Base-by-base conservation (phyloP, 2,113 vertebrate genomes). In the Notothenia rossii region DNA sequence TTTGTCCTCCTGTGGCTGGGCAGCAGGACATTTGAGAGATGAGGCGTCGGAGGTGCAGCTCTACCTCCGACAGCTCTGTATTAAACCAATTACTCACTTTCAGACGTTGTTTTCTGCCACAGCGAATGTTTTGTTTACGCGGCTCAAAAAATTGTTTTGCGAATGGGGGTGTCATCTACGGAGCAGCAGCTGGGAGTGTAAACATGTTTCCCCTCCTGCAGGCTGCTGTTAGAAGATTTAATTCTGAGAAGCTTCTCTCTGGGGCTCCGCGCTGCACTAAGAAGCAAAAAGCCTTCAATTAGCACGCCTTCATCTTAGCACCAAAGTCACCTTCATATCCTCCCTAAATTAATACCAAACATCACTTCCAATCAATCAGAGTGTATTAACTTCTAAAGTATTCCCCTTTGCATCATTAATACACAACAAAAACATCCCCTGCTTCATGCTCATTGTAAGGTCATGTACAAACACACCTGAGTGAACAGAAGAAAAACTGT, bases 261-360 rank as follows among this genome's bases (percentile, higher is more conserved):
- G 54, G 84, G 79, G 77, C 69, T 64, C 83, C 18, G 59, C 0
- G 56, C 33, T 48, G 78, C 40, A 11, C 73, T 66, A 75, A 75
- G 72, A 81, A 71, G 79, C 49, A 43, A 83, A 91, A 89, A 83
- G 75, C 77, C 81, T 89, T 91, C 86, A 93, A 92, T 93, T 92
- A 93, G 65, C 25, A 58, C 14, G 51, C 68, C 85, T 88, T 88
- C 86, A 86, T 90, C 84, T 74, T 82, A 56, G 60, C 68, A 86
- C 82, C 88, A 93, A 93, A 91, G 91, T 90, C 93, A 93, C 93
- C 93, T 93, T 93, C 77, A 86, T 87, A 92, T 93, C 84, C 92
- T 88, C 82, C 89, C 77, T 46, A 73, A 84, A 89, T 86, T 77
- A 77, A 87, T 87, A 87, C 66, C 87, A 81, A 82, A 43, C 76